Evolutionary conservation across 2,113 vertebrate genomes (phyloP).

Genomic region (Chamaetylas fuelleborni): DNA sequence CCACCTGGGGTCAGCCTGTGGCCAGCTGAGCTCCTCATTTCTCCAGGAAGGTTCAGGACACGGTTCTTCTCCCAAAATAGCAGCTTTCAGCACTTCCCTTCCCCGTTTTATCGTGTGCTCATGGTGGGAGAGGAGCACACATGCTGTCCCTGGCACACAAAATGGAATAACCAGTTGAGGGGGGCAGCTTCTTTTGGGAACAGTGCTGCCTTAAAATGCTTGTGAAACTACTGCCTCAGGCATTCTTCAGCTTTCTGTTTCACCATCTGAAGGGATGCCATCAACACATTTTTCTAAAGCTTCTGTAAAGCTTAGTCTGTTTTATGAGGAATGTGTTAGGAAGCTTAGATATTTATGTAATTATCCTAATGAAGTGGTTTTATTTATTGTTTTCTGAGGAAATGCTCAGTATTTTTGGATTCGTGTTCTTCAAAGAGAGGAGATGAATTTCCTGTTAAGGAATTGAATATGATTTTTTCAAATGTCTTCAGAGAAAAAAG

Average conservation of each 20-base stretch:
- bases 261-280: constrained; percentile 46
- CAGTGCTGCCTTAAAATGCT: neutral
- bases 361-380: constrained; percentile 45
- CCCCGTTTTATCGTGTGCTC: neutral
- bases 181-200: constrained; percentile 7
- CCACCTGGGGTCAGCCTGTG: constrained; percentile 41
- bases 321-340: neutral
- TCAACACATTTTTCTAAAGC: neutral
- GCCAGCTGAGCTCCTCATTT: neutral
- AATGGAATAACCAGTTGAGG: neutral
- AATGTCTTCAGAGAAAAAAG: constrained; percentile 62
- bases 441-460: constrained; percentile 48
- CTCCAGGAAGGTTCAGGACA: neutral
- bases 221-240: constrained; percentile 27
- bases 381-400: constrained; percentile 57
- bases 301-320: neutral
- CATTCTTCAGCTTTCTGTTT: constrained; percentile 21
- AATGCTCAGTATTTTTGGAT: constrained; percentile 33
- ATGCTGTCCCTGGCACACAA: constrained; percentile 41
- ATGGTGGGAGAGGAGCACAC: constrained; percentile 18
- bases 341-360: constrained; percentile 30
- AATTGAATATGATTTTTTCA: constrained; percentile 42
- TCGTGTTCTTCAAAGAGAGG: neutral
- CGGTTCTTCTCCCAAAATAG: neutral
- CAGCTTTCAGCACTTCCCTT: constrained; percentile 31